phyloP scores from a whole-genome alignment of 2,113 vertebrate genomes.

The Jacana jacana region DNA sequence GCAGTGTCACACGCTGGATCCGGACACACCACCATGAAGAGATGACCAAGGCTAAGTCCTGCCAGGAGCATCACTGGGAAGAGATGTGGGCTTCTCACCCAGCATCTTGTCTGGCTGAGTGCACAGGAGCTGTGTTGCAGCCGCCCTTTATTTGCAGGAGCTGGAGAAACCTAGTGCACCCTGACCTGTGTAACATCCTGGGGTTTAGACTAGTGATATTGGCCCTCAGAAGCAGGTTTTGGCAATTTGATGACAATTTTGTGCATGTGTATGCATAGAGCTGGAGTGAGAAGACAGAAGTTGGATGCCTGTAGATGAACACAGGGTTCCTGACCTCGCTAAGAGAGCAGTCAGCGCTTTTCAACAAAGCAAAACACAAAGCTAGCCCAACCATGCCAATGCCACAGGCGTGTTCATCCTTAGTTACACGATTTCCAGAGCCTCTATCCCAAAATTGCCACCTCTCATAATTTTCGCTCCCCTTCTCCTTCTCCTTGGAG shows the following conservation, averaged over 20 bases:
- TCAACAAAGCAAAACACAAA: neutral
- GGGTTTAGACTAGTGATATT: neutral
- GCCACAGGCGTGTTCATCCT: neutral
- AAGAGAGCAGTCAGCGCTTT: neutral
- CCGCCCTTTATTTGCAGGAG: neutral
- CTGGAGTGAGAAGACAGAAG: neutral
- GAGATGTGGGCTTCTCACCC: neutral
- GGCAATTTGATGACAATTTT: neutral
- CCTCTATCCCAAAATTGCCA: neutral
- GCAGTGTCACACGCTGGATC: neutral
- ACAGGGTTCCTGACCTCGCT: fast-evolving
- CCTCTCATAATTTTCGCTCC: neutral
- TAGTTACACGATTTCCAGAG: neutral
- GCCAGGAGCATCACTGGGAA: neutral
- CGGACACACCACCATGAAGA: fast-evolving
- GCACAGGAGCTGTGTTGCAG: neutral
- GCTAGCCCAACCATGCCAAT: neutral
- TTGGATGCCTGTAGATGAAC: neutral
- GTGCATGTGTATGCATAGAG: neutral
- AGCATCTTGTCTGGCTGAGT: fast-evolving
- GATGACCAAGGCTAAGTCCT: neutral
- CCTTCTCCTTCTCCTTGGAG: neutral
- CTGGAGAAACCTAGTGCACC: neutral
- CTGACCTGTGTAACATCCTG: neutral
- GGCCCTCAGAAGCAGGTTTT: neutral